A percentile compares a stretch with the other conserved stretches of the same genome.
Evolutionary conservation across 2,888 invertebrate genomes (phyloP).

Genomic region (Melitaea athalia): DNA sequence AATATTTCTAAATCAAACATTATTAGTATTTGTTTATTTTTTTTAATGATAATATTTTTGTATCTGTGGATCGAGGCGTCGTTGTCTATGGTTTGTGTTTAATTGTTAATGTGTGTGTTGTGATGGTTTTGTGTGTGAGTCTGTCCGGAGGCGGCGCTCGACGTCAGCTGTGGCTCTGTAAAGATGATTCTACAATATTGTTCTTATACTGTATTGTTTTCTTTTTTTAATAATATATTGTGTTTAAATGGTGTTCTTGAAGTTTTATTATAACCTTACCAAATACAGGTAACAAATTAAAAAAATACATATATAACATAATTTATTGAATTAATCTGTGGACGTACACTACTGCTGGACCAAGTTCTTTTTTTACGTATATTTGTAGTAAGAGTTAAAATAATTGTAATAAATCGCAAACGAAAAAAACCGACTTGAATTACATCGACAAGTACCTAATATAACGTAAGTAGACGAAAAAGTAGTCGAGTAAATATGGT

Average conservation of each 20-base stretch:
- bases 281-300: no score
- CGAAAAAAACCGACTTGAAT: no score
- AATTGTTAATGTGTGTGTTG: conserved; percentile 2
- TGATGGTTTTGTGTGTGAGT: conserved; percentile 4
- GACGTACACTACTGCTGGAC: no score
- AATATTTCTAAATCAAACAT: background rate
- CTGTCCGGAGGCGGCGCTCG: conserved; percentile 19
- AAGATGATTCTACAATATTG: conserved; percentile 77
- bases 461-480: no score
- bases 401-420: no score
- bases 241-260: conserved; percentile 69
- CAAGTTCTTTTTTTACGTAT: no score
- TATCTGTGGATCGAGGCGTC: background rate
- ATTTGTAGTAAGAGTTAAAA: no score
- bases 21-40: background rate
- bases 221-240: conserved; percentile 80
- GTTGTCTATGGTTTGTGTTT: background rate
- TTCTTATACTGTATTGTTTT: conserved; percentile 79
- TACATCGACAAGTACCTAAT: no score
- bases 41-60: conserved; percentile 5
- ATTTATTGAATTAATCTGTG: no score
- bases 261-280: conserved; percentile 45
- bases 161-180: conserved; percentile 53
- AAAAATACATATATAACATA: no score
- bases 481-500: no score